phyloP scores from a whole-genome alignment of 2,113 vertebrate species.

The Cavia aperea region DNA sequence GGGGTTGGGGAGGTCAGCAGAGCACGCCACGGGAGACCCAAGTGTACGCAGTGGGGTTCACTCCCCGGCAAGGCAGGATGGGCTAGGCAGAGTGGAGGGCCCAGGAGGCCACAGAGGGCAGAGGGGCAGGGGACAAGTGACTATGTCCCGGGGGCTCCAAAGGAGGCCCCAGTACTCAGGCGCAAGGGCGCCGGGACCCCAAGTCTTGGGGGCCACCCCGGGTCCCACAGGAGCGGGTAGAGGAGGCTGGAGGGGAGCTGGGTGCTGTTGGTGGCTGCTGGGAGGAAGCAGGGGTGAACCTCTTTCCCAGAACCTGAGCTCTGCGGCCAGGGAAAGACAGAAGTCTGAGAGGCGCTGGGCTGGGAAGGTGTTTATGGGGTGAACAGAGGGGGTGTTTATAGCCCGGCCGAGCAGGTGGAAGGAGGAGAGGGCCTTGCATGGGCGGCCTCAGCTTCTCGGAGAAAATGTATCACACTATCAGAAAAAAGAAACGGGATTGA shows the following conservation, averaged over 20 bases:
- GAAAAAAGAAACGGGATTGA: not conserved
- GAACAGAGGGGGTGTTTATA: conserved; percentile 32
- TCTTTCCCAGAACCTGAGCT: not conserved
- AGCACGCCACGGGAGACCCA: no score
- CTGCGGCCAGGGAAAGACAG: not conserved
- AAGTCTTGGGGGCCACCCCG: not conserved
- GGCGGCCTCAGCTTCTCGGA: not conserved
- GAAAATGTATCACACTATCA: not conserved
- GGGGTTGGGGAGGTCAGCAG: not conserved
- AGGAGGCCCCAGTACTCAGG: not conserved
- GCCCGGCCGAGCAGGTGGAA: conserved; percentile 18
- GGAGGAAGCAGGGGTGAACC: not conserved
- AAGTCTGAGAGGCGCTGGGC: not conserved
- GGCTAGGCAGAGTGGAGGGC: not conserved
- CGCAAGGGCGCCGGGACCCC: not conserved
- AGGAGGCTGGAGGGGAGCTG: not conserved
- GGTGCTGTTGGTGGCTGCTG: not conserved
- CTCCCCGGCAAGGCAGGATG: not conserved
- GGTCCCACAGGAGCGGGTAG: rapidly evolving
- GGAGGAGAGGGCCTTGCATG: not conserved
- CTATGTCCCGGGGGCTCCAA: not conserved
- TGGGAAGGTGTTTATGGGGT: conserved; percentile 51
- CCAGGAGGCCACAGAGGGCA: not conserved
- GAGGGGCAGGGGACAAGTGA: not conserved
- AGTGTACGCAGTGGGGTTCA: no score